A percentile compares a stretch with the other conserved stretches of the same genome.
These are phyloP conservation scores for Lepeophtheirus salmonis DNA, from an alignment of 1,140 invertebrate species.

Conservation along the genomic window DNA sequence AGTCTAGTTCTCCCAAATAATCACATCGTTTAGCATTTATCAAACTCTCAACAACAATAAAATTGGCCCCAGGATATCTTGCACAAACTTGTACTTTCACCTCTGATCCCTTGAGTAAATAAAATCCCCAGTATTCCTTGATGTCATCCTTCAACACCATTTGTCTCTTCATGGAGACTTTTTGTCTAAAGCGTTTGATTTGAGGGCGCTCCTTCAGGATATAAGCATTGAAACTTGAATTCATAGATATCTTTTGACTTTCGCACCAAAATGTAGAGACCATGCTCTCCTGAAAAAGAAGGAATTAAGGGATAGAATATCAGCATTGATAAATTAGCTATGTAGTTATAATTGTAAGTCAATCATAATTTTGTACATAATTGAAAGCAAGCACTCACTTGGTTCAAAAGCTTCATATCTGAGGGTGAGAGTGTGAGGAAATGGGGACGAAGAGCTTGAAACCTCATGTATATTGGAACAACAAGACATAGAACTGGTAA, in stretches of 20 bases:
- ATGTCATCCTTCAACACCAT: slow-evolving; percentile 50
- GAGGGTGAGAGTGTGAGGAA: slow-evolving; percentile 49
- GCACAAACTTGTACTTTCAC: slow-evolving; percentile 52
- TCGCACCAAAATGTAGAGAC: slow-evolving; percentile 58
- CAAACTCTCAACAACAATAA: slow-evolving; percentile 19
- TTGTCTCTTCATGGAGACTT: slow-evolving; percentile 44
- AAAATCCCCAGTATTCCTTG: slow-evolving; percentile 66
- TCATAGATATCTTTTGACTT: slow-evolving; percentile 46
- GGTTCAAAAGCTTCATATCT: slow-evolving; percentile 44
- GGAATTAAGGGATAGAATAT: neutral
- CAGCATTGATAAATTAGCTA: neutral
- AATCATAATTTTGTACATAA: neutral
- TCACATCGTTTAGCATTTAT: slow-evolving; percentile 12
- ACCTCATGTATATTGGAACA: slow-evolving; percentile 39
- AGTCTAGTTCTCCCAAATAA: slow-evolving; percentile 14
- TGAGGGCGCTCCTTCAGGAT: slow-evolving; percentile 39
- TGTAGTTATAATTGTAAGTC: neutral
- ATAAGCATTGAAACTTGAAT: slow-evolving; percentile 54
- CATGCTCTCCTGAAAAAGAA: slow-evolving; percentile 32
- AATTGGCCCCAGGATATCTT: slow-evolving; percentile 32
- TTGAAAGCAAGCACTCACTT: neutral
- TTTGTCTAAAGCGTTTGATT: slow-evolving; percentile 33
- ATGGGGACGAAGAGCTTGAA: slow-evolving; percentile 29
- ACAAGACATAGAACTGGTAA: slow-evolving; percentile 43
- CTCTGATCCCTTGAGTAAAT: slow-evolving; percentile 47